Evolutionary conservation across 1,140 invertebrate genomes (phyloP).

Genomic region (Camponotus floridanus): DNA sequence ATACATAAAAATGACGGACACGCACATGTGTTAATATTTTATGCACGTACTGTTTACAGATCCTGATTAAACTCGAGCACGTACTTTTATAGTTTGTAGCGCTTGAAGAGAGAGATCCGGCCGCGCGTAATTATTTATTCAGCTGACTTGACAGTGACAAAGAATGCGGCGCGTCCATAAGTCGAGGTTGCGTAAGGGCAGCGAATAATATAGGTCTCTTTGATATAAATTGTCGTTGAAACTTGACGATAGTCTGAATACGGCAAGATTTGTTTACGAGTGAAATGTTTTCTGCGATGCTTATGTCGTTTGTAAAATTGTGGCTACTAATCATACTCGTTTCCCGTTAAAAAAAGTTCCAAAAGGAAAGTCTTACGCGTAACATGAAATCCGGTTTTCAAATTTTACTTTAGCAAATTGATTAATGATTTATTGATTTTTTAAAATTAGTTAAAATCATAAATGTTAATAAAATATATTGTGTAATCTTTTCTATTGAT

Average conservation of each 20-base stretch:
- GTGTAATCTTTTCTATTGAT: background rate
- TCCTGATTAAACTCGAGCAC: constrained; percentile 32
- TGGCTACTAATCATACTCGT: background rate
- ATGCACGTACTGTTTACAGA: constrained; percentile 4
- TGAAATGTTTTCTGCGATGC: constrained; percentile 8
- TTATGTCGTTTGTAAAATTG: background rate
- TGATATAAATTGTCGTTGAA: constrained; percentile 37
- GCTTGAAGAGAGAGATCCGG: background rate
- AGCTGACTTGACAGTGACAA: constrained; percentile 62
- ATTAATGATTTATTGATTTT: background rate
- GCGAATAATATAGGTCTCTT: constrained; percentile 44
- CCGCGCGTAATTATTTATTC: constrained; percentile 61
- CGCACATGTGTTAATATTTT: background rate
- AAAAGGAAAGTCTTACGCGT: background rate
- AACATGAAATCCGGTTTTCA: background rate
- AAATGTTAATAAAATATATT: background rate
- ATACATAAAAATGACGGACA: background rate
- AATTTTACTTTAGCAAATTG: background rate
- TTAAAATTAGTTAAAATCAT: background rate
- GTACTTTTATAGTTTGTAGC: constrained; percentile 19
- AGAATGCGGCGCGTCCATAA: constrained; percentile 30
- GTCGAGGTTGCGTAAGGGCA: constrained; percentile 18
- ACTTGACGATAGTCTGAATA: constrained; percentile 36
- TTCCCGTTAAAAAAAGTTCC: background rate
- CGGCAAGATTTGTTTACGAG: constrained; percentile 7